Percentiles rank a stretch among this genome's conserved stretches.
phyloP scores from a whole-genome alignment of 2,888 invertebrate species.

The Caenorhabditis virilis region DNA sequence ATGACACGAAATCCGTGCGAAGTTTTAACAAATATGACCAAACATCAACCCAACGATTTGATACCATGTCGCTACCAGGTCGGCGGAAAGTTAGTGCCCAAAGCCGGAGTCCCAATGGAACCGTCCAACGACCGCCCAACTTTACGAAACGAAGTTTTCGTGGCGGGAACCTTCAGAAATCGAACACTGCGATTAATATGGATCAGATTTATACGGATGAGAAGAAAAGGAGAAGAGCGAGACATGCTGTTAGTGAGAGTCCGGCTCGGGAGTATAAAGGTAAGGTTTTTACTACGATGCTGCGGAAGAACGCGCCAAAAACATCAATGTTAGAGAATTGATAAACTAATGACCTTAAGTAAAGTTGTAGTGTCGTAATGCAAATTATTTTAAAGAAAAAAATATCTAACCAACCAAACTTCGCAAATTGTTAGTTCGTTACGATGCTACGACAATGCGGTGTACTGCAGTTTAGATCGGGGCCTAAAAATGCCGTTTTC shows the following conservation, averaged over 20 bases:
- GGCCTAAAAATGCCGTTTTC: too few species aligned
- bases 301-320: too few species aligned
- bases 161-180: conserved; percentile 49
- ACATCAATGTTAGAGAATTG: too few species aligned
- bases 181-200: conserved; percentile 53
- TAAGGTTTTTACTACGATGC: too few species aligned
- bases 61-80: conserved; percentile 65
- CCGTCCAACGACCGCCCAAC: conserved; percentile 33
- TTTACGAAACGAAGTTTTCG: conserved; percentile 44
- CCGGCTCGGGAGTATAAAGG: conserved; percentile 54
- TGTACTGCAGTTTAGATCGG: too few species aligned
- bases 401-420: too few species aligned
- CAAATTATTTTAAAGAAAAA: too few species aligned
- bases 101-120: conserved; percentile 54
- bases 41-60: conserved; percentile 40
- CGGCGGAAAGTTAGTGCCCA: conserved; percentile 46
- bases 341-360: too few species aligned
- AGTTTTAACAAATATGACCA: conserved; percentile 46
- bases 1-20: conserved; percentile 63
- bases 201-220: conserved; percentile 51
- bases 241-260: conserved; percentile 49
- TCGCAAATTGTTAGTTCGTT: too few species aligned
- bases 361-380: too few species aligned
- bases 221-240: conserved; percentile 30
- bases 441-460: too few species aligned